Evolutionary conservation across 1,140 invertebrate species (phyloP).

Genomic region (Mamestra configurata): DNA sequence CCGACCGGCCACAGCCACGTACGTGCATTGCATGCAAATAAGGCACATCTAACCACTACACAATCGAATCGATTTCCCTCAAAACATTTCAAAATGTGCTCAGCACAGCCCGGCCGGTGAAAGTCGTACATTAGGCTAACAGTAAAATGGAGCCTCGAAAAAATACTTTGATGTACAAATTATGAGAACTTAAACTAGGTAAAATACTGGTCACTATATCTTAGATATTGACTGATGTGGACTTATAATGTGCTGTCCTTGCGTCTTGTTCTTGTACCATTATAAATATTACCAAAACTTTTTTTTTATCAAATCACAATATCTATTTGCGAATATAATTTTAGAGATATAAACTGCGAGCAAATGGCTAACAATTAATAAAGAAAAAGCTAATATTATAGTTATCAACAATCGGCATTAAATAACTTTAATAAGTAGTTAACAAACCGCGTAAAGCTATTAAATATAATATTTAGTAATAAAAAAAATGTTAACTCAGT

Average conservation of each 20-base stretch:
- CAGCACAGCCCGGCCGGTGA: too few species aligned
- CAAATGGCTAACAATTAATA: constrained; percentile 15
- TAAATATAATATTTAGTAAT: constrained; percentile 40
- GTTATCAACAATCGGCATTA: constrained; percentile 28
- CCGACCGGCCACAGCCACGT: too few species aligned
- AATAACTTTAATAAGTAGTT: constrained; percentile 52
- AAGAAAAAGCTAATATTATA: constrained; percentile 15
- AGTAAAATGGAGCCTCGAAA: not conserved
- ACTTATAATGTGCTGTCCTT: not conserved
- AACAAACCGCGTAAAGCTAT: constrained; percentile 49
- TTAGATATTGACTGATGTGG: constrained; percentile 13
- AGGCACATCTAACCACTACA: too few species aligned
- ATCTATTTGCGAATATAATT: constrained; percentile 3
- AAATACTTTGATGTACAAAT: constrained; percentile 21
- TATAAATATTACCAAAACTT: constrained; percentile 25
- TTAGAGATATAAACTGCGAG: constrained; percentile 19
- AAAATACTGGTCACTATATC: constrained; percentile 53
- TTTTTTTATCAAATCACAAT: constrained; percentile 6
- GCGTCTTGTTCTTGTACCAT: constrained; percentile 14
- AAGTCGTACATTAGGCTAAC: not conserved
- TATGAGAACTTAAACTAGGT: constrained; percentile 35
- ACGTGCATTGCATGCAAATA: too few species aligned
- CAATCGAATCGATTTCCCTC: too few species aligned
- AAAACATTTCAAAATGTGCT: too few species aligned
- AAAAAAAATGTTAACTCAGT: constrained; percentile 10